A percentile compares a stretch with the other conserved stretches of the same genome.
phyloP scores from a whole-genome alignment of 2,797 vertebrate genomes.

The Phrynocephalus guinanensis region DNA sequence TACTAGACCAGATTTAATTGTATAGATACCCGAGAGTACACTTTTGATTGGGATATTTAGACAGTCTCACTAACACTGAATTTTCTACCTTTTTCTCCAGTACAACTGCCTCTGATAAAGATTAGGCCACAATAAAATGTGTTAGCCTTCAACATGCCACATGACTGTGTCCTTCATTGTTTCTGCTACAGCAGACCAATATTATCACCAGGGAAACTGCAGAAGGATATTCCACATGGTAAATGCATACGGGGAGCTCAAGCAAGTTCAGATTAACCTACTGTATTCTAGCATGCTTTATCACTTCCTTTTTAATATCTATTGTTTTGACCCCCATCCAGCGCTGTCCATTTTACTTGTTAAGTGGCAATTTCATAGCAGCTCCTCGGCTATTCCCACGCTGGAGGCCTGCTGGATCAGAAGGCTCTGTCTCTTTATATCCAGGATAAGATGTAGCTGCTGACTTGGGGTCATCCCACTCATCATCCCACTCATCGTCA shows the following conservation, averaged over 20 bases:
- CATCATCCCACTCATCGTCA: constrained; percentile 97
- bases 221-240: background rate
- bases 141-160: background rate
- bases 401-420: constrained; percentile 84
- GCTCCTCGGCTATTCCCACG: constrained; percentile 85
- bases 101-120: background rate
- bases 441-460: constrained; percentile 78
- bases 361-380: constrained; percentile 97
- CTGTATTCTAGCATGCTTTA: background rate
- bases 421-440: constrained; percentile 87
- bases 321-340: background rate
- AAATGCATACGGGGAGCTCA: no score
- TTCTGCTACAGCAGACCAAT: background rate
- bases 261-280: background rate
- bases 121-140: background rate
- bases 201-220: background rate
- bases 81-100: constrained; percentile 22
- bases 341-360: constrained; percentile 84
- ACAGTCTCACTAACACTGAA: background rate
- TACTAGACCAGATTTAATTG: background rate
- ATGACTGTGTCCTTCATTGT: background rate
- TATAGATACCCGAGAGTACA: background rate
- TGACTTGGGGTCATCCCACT: constrained; percentile 95
- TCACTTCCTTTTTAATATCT: constrained; percentile 4
- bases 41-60: background rate